phyloP scores from a whole-genome alignment of 2,113 vertebrate genomes.

The Henicopernis longicauda region DNA sequence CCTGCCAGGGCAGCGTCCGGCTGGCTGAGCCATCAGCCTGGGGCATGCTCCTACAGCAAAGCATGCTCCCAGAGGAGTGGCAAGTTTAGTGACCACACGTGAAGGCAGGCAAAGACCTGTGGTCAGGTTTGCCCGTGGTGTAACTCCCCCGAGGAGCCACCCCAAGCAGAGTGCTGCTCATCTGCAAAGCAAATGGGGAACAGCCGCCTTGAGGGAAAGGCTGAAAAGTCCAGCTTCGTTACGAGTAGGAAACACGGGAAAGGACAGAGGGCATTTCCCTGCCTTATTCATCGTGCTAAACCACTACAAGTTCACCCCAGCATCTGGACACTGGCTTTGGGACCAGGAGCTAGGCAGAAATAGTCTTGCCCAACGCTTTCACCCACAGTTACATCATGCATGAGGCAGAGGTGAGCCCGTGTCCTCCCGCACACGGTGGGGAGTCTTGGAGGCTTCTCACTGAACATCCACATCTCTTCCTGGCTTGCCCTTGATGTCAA shows the following conservation, averaged over 20 bases:
- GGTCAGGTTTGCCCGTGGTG: accelerated
- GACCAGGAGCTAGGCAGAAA: not conserved
- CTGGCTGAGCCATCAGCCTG: accelerated
- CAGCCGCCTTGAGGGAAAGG: not conserved
- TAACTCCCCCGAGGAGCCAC: not conserved
- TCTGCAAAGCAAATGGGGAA: not conserved
- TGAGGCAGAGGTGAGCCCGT: not conserved
- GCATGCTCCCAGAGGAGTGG: accelerated
- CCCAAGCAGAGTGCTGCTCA: accelerated
- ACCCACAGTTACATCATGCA: not conserved
- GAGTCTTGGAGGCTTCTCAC: not conserved
- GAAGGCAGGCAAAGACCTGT: not conserved
- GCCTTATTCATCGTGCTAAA: not conserved
- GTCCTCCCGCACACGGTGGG: not conserved
- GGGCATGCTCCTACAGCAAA: not conserved
- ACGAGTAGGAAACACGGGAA: not conserved
- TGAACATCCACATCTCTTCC: not conserved
- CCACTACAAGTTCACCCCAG: not conserved
- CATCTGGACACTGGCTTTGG: not conserved
- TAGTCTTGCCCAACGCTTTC: not conserved
- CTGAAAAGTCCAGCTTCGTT: not conserved
- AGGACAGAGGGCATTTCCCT: not conserved
- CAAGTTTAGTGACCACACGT: not conserved
- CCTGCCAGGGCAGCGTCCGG: not conserved
- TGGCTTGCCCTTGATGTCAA: not conserved